Base-by-base conservation (phyloP, 2,888 invertebrate species). In the Mystacides longicornis region DNA sequence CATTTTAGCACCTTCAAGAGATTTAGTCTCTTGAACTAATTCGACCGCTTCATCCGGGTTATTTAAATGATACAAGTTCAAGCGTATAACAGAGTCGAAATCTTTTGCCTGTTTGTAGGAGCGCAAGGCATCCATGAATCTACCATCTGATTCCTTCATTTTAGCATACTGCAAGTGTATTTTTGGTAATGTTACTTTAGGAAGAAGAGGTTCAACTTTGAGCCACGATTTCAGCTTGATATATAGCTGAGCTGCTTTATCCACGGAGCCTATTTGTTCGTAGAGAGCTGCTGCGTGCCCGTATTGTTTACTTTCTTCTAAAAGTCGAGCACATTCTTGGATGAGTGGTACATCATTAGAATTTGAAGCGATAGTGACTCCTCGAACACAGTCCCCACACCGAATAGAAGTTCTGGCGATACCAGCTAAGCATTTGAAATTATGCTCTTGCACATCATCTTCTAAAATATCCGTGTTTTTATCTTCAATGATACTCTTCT, bases 191-290 rank as follows among this genome's bases (percentile, higher is more conserved):
- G 87, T 87, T 21, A 98, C 87, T 66, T 92, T 83, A 0, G 89
- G 85, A 43, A 98, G 73, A 22, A 99, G 75, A 59, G 93, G 87
- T 56, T 93, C 93, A 14, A 95, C 93, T 81, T 96, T 96, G 11
- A 82, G 81, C 97, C 97, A 99, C 67, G 96, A 95, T 71, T 97
- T 98, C 3, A 94, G 78, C 65, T 91, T 87, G 52, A 98, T 94
- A 67, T 94, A 97, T 5, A 92, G 82, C 0, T 86, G 83, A 0
- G 96, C 97, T 0, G 98, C 96, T 70, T 90, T 90, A 65, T 99
- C 97, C 57, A 85, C 89, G 67, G 87, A 88, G 23, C 87, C 86
- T 1, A 93, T 92, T 64, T 88, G 89, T 67, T 98, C 97, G 69
- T 91, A 97, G 14, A 99, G 72, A 1, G 85, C 75, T 0, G 96